Evolutionary conservation across 2,888 invertebrate species (phyloP).

Genomic region (Cephus runcator): DNA sequence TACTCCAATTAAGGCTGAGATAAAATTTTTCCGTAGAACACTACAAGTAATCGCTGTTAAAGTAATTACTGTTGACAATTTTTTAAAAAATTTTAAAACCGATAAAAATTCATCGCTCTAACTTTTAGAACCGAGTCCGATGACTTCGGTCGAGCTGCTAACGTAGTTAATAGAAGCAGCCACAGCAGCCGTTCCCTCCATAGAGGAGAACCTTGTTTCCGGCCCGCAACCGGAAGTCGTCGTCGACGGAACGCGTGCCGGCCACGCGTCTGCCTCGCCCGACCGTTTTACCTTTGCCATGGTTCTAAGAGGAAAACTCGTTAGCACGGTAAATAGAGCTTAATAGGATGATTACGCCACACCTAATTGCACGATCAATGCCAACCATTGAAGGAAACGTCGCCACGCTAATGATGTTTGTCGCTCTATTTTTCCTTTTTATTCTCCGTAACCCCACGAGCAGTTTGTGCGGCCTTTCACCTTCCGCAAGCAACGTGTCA

Average conservation of each 20-base stretch:
- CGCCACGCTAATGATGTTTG: background rate
- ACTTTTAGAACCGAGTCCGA: too few relatives aligned
- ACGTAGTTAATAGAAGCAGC: background rate
- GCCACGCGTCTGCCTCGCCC: constrained; percentile 49
- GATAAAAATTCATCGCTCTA: too few relatives aligned
- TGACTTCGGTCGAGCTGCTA: background rate
- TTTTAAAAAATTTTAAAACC: too few relatives aligned
- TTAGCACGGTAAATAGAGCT: constrained; percentile 30
- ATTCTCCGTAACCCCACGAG: background rate
- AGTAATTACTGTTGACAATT: too few relatives aligned
- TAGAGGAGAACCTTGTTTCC: constrained; percentile 34
- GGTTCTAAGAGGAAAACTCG: constrained; percentile 10
- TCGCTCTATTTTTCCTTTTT: background rate
- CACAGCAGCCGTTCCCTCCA: constrained; percentile 13
- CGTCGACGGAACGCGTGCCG: constrained; percentile 48
- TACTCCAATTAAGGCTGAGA: too few relatives aligned
- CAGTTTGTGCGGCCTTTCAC: background rate
- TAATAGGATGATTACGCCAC: constrained; percentile 43
- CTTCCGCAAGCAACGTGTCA: background rate
- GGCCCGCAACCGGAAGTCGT: constrained; percentile 50
- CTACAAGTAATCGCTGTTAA: too few relatives aligned
- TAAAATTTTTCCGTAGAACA: too few relatives aligned
- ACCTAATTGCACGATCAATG: constrained; percentile 37
- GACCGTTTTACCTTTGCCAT: constrained; percentile 16
- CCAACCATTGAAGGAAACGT: background rate